A percentile compares a stretch with the other conserved stretches of the same genome.
Conservation (phyloP, 2,888 invertebrate genomes). For the Epinotia ramella region DNA sequence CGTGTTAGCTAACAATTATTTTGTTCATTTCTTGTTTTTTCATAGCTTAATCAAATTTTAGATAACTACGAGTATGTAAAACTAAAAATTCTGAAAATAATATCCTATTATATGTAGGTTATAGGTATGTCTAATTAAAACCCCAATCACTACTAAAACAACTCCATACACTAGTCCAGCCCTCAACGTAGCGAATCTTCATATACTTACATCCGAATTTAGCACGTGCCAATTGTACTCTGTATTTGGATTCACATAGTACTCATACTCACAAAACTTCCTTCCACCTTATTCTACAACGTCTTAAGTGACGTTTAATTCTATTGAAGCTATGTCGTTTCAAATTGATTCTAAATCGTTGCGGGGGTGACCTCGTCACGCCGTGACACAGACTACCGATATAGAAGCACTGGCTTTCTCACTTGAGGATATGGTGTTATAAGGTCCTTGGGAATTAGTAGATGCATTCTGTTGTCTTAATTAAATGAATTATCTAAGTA, state of each 20-base stretch:
- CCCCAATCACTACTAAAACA: not conserved
- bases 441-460: not conserved
- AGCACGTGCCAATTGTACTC: conserved; percentile 39
- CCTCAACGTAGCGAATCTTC: conserved; percentile 4
- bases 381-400: conserved; percentile 53
- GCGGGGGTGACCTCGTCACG: conserved; percentile 60
- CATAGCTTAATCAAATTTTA: no score
- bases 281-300: not conserved
- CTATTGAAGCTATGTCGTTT: conserved; percentile 12
- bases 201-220: conserved; percentile 38
- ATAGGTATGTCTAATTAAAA: not conserved
- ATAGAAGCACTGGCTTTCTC: conserved; percentile 25
- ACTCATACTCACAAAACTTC: conserved; percentile 13
- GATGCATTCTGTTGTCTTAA: not conserved
- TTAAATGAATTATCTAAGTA: no score
- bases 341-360: conserved; percentile 30
- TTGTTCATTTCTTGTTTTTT: no score
- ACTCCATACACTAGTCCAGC: not conserved
- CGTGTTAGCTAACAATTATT: no score
- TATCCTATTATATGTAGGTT: not conserved
- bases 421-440: conserved; percentile 16
- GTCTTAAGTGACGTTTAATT: not conserved
- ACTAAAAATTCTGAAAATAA: no score
- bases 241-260: conserved; percentile 42
- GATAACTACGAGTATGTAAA: no score